Conservation (phyloP, 1,140 invertebrate genomes). For the Octopus bimaculoides region DNA sequence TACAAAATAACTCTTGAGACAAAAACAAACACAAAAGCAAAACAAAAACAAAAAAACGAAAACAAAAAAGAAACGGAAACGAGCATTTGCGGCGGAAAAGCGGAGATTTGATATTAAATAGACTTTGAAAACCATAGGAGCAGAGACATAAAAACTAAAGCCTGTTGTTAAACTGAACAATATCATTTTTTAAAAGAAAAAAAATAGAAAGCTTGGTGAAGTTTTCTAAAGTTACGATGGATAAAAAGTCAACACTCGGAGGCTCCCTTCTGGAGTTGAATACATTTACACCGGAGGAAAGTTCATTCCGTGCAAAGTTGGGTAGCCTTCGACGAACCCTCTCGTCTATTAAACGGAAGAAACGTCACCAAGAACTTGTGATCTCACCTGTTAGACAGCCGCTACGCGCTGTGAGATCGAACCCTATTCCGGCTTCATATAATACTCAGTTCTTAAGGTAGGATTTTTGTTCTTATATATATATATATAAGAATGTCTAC, state of each 20-base stretch:
- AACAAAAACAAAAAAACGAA: not conserved
- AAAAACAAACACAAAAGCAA: not conserved
- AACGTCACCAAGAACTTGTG: not conserved
- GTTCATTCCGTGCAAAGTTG: not conserved
- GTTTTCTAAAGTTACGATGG: not conserved
- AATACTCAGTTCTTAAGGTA: conserved; percentile 1
- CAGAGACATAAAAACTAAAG: not conserved
- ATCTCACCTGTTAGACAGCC: not conserved
- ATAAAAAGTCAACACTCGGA: conserved; percentile 3
- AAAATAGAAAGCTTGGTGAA: not conserved
- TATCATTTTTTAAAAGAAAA: not conserved
- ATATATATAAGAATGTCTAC: not conserved
- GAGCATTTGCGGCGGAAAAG: not conserved
- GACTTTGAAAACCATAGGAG: not conserved
- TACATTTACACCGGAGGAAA: conserved; percentile 2
- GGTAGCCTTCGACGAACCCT: conserved; percentile 3
- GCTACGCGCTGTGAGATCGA: conserved; percentile 9
- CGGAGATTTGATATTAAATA: not conserved
- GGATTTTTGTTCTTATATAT: not conserved
- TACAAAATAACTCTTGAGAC: not conserved
- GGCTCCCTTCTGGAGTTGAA: conserved; percentile 5
- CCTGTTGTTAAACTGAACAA: not conserved
- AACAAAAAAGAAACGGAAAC: not conserved
- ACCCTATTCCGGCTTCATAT: not conserved
- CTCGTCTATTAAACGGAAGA: conserved; percentile 4